phyloP scores from a whole-genome alignment of 2,888 invertebrate genomes.

The Steinernema hermaphroditum region DNA sequence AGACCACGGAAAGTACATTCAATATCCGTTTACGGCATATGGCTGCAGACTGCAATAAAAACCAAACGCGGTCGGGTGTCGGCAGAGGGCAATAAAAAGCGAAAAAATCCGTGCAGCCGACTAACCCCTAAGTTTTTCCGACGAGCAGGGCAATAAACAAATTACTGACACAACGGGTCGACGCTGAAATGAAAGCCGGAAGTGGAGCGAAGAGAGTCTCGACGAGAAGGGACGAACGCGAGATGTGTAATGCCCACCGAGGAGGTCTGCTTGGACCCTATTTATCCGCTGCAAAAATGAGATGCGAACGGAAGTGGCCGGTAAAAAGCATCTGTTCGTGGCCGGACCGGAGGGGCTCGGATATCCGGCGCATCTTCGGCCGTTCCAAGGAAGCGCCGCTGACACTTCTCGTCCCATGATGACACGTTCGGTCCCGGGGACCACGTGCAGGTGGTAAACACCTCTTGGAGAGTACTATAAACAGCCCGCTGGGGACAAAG shows the following conservation, averaged over 20 bases:
- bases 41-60: too few relatives aligned
- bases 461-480: not conserved
- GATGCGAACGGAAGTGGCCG: slow-evolving; percentile 11
- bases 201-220: not conserved
- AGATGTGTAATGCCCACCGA: not conserved
- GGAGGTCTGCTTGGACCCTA: not conserved
- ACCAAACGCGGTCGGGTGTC: too few relatives aligned
- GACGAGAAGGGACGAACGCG: not conserved
- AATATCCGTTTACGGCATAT: too few relatives aligned
- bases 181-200: not conserved
- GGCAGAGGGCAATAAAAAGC: not conserved
- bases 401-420: not conserved
- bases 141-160: not conserved
- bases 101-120: slow-evolving; percentile 13
- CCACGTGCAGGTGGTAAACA: slow-evolving; percentile 9
- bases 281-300: slow-evolving; percentile 8
- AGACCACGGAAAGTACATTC: too few relatives aligned
- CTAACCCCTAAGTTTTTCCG: not conserved
- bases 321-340: slow-evolving; percentile 8
- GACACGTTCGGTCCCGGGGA: not conserved
- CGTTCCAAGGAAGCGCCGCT: not conserved
- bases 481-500: slow-evolving; percentile 6
- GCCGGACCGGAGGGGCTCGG: slow-evolving; percentile 7
- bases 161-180: slow-evolving; percentile 20
- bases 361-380: not conserved